Conservation (phyloP, 2,888 invertebrate species). For the Xestoiulus laeticollis region DNA sequence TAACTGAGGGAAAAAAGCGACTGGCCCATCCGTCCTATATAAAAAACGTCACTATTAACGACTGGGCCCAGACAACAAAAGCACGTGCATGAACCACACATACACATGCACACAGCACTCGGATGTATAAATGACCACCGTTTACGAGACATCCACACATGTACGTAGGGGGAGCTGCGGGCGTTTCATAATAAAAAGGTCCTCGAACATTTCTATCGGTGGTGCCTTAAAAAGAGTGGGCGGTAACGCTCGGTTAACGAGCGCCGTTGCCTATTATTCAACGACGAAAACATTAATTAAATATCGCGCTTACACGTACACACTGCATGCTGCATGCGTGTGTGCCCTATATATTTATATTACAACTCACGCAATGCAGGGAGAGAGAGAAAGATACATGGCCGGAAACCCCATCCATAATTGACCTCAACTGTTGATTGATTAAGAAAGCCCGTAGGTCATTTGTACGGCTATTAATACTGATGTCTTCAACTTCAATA, state of each 20-base stretch:
- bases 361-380: not conserved
- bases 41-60: not conserved
- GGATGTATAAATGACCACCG: conserved; percentile 12
- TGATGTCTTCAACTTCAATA: conserved; percentile 34
- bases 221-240: conserved; percentile 17
- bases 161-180: not conserved
- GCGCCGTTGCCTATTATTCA: not conserved
- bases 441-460: conserved; percentile 44
- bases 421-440: conserved; percentile 44
- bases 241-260: conserved; percentile 27
- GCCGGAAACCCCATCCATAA: conserved; percentile 31
- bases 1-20: not conserved
- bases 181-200: not conserved
- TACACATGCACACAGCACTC: not conserved
- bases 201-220: not conserved
- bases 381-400: not conserved
- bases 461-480: conserved; percentile 46
- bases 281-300: conserved; percentile 22
- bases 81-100: not conserved
- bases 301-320: not conserved
- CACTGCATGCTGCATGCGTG: not conserved
- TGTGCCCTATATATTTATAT: not conserved
- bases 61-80: not conserved
- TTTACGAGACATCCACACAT: not conserved
- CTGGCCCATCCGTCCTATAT: not conserved